phyloP scores from a whole-genome alignment of 2,113 vertebrate genomes.

The Rhinolophus sinicus region DNA sequence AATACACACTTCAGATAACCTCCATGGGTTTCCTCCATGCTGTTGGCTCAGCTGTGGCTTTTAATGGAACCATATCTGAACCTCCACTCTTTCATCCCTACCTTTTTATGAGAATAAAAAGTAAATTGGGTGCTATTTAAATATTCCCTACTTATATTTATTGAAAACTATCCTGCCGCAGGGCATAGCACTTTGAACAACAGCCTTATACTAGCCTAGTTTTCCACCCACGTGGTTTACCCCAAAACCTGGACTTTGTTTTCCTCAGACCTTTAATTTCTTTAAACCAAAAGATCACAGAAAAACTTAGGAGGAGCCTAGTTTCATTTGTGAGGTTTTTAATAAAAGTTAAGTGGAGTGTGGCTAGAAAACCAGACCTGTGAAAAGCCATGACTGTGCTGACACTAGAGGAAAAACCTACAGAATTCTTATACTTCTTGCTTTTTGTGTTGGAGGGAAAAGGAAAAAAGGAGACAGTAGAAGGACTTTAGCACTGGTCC shows the following conservation, averaged over 20 bases:
- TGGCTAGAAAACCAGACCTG: constrained; percentile 24
- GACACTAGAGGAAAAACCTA: constrained; percentile 39
- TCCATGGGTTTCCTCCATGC: constrained; percentile 52
- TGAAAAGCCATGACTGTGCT: not conserved
- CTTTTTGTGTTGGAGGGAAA: not conserved
- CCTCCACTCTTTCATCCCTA: constrained; percentile 71
- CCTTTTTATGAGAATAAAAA: constrained; percentile 75
- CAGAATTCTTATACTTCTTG: not conserved
- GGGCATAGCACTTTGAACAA: constrained; percentile 43
- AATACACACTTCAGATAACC: not conserved
- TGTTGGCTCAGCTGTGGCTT: constrained; percentile 65
- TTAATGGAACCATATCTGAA: constrained; percentile 73
- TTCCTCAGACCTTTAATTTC: constrained; percentile 41
- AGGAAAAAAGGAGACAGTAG: not conserved
- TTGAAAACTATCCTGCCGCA: constrained; percentile 45
- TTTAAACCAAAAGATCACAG: constrained; percentile 53
- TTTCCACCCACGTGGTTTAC: constrained; percentile 70
- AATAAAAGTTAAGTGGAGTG: constrained; percentile 68
- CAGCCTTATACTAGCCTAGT: constrained; percentile 35
- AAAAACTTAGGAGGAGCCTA: constrained; percentile 33
- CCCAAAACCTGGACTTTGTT: constrained; percentile 56
- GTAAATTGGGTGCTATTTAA: constrained; percentile 74
- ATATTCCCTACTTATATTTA: constrained; percentile 64
- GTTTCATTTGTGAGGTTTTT: not conserved
- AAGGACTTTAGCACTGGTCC: not conserved